Evolutionary conservation across 1,140 invertebrate species (phyloP).

Genomic region (Polyergus mexicanus): DNA sequence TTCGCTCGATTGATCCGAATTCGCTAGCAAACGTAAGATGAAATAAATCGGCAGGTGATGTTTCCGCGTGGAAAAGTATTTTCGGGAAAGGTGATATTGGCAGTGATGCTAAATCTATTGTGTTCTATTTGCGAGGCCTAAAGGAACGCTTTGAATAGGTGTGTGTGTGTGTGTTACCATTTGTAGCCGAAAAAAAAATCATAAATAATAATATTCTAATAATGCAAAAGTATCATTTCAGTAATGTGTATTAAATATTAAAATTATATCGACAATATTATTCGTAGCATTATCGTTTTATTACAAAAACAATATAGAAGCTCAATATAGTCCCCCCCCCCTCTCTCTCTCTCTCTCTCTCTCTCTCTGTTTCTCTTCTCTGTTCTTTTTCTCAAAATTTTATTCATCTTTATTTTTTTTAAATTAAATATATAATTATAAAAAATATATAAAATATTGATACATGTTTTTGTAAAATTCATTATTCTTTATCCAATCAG

Average conservation of each 20-base stretch:
- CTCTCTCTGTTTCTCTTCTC: too few relatives aligned
- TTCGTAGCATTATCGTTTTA: neutral
- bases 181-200: neutral
- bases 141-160: neutral
- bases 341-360: too few relatives aligned
- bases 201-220: neutral
- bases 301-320: neutral
- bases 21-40: neutral
- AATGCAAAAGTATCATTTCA: neutral
- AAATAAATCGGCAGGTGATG: neutral
- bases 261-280: neutral
- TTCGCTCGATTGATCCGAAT: neutral
- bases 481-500: neutral
- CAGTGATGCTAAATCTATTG: conserved; percentile 4
- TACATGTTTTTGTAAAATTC: neutral
- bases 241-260: neutral
- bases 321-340: neutral
- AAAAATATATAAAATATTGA: neutral
- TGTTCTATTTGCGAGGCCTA: neutral
- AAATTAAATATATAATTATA: neutral
- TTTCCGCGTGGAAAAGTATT: conserved; percentile 8
- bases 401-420: neutral
- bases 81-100: neutral
- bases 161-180: neutral
- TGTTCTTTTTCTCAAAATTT: neutral